Base-by-base conservation (phyloP, 2,797 vertebrate genomes). In the Epinephelus coioides region DNA sequence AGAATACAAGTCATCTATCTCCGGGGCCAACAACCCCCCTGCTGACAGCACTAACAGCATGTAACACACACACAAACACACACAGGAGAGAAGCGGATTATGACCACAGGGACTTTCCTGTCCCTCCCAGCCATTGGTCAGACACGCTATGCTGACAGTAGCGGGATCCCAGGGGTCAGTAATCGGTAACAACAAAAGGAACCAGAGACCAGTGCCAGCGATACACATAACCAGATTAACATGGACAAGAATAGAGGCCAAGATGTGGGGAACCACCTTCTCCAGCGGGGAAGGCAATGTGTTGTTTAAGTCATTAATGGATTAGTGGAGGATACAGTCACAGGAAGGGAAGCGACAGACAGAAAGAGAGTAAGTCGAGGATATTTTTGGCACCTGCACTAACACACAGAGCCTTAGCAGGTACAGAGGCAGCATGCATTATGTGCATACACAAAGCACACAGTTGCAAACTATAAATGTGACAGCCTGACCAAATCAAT, bases 151-250 rank as follows among this genome's bases (percentile, higher is more conserved):
- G 47, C 64, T 69, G 76, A 71, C 78, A 80, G 83, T 17, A 65
- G 68, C 5, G 54, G 75, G 73, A 83, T 86, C 77, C 81, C 69
- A 2, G 59, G 19, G 47, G 70, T 69, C 69, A 69, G 80, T 67
- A 63, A 77, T 78, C 23, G 13, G 73, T 49, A 73, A 78, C 73
- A 78, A 46, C 67, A 69, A 75, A 75, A 69, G 75, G 50, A 80
- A 69, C 78, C 63, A 25, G 50, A 55, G 76, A 25, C 56, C 11
- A 8, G 68, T 73, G 82, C 86, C 92, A 89, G 69, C 0, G 47
- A 87, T 63, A 76, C 78, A 80, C 87, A 85, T 89, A 93, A 94
- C 82, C 87, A 91, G 90, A 90, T 93, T 92, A 93, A 70, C 81
- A 15, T 46, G 69, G 85, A 90, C 84, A 55, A 83, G 84, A 92